Percentiles rank a stretch among this genome's conserved stretches.
Evolutionary conservation across 2,888 invertebrate genomes (phyloP).

Genomic region (Ctena decussata): DNA sequence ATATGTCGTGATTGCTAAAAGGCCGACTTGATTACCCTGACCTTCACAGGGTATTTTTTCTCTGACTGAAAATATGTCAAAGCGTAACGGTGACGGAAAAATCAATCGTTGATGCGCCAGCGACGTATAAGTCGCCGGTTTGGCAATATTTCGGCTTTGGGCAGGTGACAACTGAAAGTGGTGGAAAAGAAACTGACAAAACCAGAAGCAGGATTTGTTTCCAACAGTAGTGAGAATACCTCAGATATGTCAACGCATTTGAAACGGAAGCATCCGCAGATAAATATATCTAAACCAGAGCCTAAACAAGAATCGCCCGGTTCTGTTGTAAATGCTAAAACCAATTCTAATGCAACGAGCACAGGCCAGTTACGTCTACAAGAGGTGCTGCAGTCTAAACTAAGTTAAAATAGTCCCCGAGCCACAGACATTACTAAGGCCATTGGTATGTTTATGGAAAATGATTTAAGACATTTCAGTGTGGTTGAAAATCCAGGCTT

Average conservation of each 20-base stretch:
- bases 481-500: slow-evolving; percentile 38
- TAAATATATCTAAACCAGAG: background rate
- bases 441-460: slow-evolving; percentile 18
- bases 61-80: no score
- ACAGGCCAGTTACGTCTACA: background rate
- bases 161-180: no score
- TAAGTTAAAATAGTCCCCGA: background rate
- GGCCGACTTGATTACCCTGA: no score
- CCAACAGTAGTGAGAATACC: background rate
- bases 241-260: background rate
- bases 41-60: no score
- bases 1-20: no score
- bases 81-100: no score
- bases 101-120: no score
- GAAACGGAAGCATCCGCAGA: background rate
- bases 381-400: background rate
- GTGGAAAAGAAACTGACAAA: no score
- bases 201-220: background rate
- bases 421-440: background rate
- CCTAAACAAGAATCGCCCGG: background rate
- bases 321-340: background rate
- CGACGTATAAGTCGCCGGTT: no score
- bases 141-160: no score
- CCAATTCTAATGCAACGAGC: background rate
- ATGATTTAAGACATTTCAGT: slow-evolving; percentile 39